Percentiles rank a stretch among this genome's conserved stretches.
These are phyloP conservation scores for Harpalus rubripes DNA, from an alignment of 2,888 invertebrate species.

Conservation along the genomic window DNA sequence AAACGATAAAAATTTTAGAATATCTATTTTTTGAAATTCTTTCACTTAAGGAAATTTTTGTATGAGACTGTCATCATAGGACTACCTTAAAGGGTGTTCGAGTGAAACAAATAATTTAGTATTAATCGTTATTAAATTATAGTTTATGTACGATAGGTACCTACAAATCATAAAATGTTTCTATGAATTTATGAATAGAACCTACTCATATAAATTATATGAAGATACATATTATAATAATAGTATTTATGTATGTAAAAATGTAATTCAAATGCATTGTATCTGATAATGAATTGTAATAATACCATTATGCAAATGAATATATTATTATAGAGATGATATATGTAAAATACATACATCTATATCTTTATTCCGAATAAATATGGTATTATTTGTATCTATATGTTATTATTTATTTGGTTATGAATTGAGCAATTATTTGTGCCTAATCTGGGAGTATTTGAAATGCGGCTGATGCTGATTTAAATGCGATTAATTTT, in stretches of 20 bases:
- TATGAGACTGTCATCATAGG: no score
- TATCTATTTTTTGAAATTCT: no score
- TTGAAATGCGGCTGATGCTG: slow-evolving; percentile 51
- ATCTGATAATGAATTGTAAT: slow-evolving; percentile 7
- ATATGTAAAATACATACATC: not conserved
- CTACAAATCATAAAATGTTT: no score
- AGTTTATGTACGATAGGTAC: no score
- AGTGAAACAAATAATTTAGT: no score
- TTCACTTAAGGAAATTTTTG: no score
- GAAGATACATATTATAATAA: not conserved
- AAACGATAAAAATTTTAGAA: no score
- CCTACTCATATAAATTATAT: not conserved
- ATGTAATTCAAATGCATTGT: not conserved
- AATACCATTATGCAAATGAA: slow-evolving; percentile 1
- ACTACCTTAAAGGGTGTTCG: no score
- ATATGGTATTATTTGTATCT: slow-evolving; percentile 3
- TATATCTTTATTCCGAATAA: slow-evolving; percentile 35
- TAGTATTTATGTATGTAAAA: not conserved
- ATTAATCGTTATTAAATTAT: no score
- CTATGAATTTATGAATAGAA: no score
- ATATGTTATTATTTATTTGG: slow-evolving; percentile 39
- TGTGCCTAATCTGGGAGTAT: slow-evolving; percentile 54
- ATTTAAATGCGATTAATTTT: slow-evolving; percentile 57
- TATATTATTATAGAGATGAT: not conserved
- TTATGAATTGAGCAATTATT: slow-evolving; percentile 45